Percentiles rank a stretch among this genome's conserved stretches.
Evolutionary conservation across 2,888 invertebrate genomes (phyloP).

Genomic region (Rhimphoctona megacephalus): DNA sequence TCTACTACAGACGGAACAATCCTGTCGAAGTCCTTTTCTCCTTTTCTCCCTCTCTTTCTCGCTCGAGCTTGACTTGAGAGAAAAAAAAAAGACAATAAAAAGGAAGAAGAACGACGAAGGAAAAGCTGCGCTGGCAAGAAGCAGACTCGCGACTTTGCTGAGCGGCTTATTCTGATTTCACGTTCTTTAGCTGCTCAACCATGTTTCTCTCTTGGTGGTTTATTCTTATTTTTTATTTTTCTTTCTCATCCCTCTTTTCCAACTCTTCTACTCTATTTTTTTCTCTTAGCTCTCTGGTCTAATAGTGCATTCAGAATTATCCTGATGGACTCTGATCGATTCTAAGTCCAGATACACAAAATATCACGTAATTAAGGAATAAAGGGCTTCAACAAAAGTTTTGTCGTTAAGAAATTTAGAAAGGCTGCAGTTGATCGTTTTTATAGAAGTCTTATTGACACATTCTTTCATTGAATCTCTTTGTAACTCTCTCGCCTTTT

Average conservation of each 20-base stretch:
- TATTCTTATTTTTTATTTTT: constrained; percentile 43
- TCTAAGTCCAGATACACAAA: not conserved
- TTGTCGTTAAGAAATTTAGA: not conserved
- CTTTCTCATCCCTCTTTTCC: not conserved
- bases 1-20: constrained; percentile 53
- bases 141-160: constrained; percentile 21
- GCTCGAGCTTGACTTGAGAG: not conserved
- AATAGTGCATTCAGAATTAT: constrained; percentile 2
- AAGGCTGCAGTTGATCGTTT: not conserved
- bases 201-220: constrained; percentile 45
- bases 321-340: not conserved
- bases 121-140: constrained; percentile 58
- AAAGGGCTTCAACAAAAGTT: not conserved
- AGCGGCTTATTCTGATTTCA: constrained; percentile 64
- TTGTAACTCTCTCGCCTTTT: not conserved
- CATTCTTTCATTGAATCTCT: not conserved
- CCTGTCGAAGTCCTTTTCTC: constrained; percentile 50
- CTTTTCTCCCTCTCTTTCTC: constrained; percentile 15
- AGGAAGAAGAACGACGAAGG: constrained; percentile 1
- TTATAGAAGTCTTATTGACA: not conserved
- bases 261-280: not conserved
- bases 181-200: constrained; percentile 49
- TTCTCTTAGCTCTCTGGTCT: not conserved
- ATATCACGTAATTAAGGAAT: not conserved
- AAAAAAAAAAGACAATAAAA: not conserved